Evolutionary conservation across 2,888 invertebrate species (phyloP), one percentile per base, ranked within the genome.

Genomic region (Ectobius pallidus): DNA sequence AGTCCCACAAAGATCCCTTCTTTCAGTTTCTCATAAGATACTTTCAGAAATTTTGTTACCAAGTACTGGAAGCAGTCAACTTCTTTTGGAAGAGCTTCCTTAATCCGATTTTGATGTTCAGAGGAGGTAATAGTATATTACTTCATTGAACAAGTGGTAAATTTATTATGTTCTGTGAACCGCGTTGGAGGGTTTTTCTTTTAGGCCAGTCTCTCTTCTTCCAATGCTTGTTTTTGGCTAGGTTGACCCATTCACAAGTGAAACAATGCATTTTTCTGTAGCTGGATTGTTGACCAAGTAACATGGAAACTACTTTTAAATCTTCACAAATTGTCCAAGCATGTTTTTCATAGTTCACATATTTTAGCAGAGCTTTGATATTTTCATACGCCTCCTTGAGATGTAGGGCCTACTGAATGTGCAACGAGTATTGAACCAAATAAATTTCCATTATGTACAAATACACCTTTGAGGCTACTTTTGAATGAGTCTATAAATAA

Each of bases 91-190:
- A n/a, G n/a, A n/a, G n/a, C n/a, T n/a, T n/a, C n/a, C n/a, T n/a
- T 39, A 39, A 39, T 39, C 39, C 39, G 39, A 39, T 6, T n/a
- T 49, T 49, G 49, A 49, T 18, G 49, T 49, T 7, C 49, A 49
- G 49, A 49, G 49, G 49, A 49, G 49, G 49, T 49, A 49, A 49
- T 49, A n/a, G n/a, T n/a, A n/a, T n/a, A n/a, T n/a, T n/a, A n/a
- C n/a, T n/a, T n/a, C n/a, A n/a, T n/a, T n/a, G n/a, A n/a, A n/a
- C n/a, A 20, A n/a, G 9, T 22, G 20, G 22, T 22, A 6, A 2
- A 18, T 55, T 11, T 18, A 4, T 55, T 55, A 22, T 7, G n/a
- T 55, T 16, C 49, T 34, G 34, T 34, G 34, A 34, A 34, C 34
- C 34, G 11, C 7, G 34, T 34, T 34, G 34, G 34, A 34, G 49